A percentile compares a stretch with the other conserved stretches of the same genome.
phyloP scores from a whole-genome alignment of 2,113 vertebrate species.

The Rhizomys pruinosus region DNA sequence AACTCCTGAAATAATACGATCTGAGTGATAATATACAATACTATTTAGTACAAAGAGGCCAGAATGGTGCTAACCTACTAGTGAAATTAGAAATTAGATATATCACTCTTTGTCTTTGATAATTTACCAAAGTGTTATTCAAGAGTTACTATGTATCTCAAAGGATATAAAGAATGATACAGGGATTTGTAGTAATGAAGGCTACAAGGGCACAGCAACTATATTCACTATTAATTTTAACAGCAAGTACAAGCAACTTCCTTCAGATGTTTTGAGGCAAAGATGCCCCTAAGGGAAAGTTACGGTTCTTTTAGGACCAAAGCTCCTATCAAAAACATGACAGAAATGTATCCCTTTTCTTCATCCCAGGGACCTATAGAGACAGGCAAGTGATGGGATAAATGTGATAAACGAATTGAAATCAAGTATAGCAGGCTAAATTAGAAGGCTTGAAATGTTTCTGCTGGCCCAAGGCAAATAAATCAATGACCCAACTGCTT shows the following conservation, averaged over 20 bases:
- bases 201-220: neutral
- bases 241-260: neutral
- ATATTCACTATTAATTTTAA: neutral
- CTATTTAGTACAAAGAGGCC: neutral
- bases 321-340: neutral
- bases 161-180: neutral
- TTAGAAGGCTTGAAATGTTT: neutral
- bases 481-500: neutral
- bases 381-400: neutral
- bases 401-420: neutral
- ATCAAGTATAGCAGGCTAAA: neutral
- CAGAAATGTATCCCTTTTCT: neutral
- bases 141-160: neutral
- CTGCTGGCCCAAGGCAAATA: neutral
- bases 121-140: neutral
- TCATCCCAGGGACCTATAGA: neutral
- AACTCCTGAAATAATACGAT: neutral
- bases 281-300: neutral
- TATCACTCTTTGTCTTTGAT: neutral
- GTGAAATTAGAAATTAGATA: neutral
- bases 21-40: neutral
- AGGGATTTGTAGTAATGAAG: neutral
- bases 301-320: constrained; percentile 1
- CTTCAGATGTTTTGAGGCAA: constrained; percentile 15
- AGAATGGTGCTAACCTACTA: neutral